Conservation (phyloP, 2,888 invertebrate species). For the Cremastobaeus sp. region DNA sequence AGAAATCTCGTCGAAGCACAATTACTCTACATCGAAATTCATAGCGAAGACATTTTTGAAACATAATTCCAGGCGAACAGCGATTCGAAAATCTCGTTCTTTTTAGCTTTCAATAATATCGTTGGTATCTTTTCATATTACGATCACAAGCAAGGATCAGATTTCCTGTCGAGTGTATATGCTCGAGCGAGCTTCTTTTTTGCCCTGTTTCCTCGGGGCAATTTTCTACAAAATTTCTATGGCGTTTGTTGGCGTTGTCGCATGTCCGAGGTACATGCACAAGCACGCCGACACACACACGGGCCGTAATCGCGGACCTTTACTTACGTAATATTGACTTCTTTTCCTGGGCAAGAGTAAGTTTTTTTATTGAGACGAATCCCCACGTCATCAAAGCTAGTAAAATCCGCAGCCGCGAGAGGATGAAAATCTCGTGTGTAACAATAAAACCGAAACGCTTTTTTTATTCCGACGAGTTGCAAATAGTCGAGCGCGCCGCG, state of each 20-base stretch:
- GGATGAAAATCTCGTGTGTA: too few species aligned
- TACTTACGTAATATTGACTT: constrained; percentile 41
- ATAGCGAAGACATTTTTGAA: constrained; percentile 26
- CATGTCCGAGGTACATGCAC: constrained; percentile 52
- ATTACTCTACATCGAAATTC: constrained; percentile 13
- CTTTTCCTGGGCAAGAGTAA: constrained; percentile 65
- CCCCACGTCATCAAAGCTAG: constrained; percentile 51
- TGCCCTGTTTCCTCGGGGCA: constrained; percentile 62
- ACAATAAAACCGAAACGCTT: too few species aligned
- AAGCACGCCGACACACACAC: constrained; percentile 25
- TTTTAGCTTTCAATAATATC: constrained; percentile 52
- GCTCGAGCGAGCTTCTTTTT: constrained; percentile 54
- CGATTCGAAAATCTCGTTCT: constrained; percentile 37
- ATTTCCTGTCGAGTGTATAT: constrained; percentile 63
- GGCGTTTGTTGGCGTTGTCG: constrained; percentile 56
- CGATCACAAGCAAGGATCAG: constrained; percentile 61
- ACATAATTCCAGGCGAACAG: constrained; percentile 41
- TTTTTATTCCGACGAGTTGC: too few species aligned
- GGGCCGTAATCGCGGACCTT: constrained; percentile 22
- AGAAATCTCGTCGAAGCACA: constrained; percentile 10
- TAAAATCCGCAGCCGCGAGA: constrained; percentile 43
- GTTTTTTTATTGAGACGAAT: constrained; percentile 68
- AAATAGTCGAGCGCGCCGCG: too few species aligned
- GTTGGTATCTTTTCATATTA: constrained; percentile 49
- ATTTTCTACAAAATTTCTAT: constrained; percentile 65